Percentiles rank a stretch among this genome's conserved stretches.
phyloP scores from a whole-genome alignment of 2,888 invertebrate species.

The Aporophyla lueneburgensis region DNA sequence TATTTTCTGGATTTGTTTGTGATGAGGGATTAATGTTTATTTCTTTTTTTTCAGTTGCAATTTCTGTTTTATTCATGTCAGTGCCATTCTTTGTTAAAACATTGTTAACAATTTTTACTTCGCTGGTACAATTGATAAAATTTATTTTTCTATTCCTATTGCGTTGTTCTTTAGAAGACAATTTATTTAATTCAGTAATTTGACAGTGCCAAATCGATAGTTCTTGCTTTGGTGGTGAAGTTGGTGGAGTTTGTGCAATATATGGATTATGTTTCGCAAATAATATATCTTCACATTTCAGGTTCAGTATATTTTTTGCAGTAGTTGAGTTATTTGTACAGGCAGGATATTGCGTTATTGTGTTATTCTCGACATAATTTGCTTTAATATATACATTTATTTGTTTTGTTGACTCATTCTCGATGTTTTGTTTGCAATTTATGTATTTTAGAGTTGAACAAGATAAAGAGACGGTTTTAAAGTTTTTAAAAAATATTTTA shows the following conservation, averaged over 20 bases:
- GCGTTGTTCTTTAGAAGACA: neutral
- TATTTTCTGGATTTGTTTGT: neutral
- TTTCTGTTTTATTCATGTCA: neutral
- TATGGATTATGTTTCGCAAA: slow-evolving; percentile 37
- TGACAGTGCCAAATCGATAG: slow-evolving; percentile 16
- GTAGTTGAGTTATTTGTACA: slow-evolving; percentile 23
- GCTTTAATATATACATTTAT: slow-evolving; percentile 40
- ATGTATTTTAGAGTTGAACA: slow-evolving; percentile 17
- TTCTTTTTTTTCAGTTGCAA: neutral
- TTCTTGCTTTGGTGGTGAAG: neutral
- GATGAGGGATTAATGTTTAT: neutral
- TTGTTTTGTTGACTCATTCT: neutral
- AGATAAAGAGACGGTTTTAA: neutral
- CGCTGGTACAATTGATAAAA: slow-evolving; percentile 38
- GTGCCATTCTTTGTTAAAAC: neutral
- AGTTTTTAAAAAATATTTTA: neutral
- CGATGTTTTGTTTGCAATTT: slow-evolving; percentile 8
- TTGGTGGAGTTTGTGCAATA: slow-evolving; percentile 10
- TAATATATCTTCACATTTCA: slow-evolving; percentile 33
- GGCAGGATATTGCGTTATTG: slow-evolving; percentile 35
- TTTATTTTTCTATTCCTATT: neutral
- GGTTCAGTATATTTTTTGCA: neutral
- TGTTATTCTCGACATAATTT: slow-evolving; percentile 44
- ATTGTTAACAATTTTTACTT: neutral
- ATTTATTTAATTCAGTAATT: neutral